These are phyloP conservation scores for Coilia nasus DNA, from an alignment of 2,797 vertebrate species.

Conservation along the genomic window DNA sequence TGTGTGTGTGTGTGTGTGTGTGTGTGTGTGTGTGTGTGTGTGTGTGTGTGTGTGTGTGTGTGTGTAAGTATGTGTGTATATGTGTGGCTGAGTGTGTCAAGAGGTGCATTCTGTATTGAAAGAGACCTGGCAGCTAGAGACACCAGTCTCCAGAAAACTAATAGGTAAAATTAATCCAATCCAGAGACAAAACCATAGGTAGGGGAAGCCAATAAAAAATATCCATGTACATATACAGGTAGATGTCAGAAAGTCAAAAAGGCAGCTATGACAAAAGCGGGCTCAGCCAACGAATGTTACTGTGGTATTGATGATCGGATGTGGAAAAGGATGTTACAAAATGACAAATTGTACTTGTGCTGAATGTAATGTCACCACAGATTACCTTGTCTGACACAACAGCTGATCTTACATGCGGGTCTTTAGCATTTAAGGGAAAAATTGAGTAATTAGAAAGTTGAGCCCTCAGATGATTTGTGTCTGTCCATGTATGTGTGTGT, in stretches of 20 bases:
- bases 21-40: slow-evolving; percentile 50
- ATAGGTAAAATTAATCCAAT: slow-evolving; percentile 6
- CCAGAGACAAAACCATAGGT: slow-evolving; percentile 20
- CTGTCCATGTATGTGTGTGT: slow-evolving; percentile 27
- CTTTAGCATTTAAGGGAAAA: neutral
- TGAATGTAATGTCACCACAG: slow-evolving; percentile 77
- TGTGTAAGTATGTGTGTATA: slow-evolving; percentile 33
- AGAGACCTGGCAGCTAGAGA: slow-evolving; percentile 70
- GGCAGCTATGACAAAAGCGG: slow-evolving; percentile 53
- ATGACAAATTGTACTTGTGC: slow-evolving; percentile 34
- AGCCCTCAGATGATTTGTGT: slow-evolving; percentile 39
- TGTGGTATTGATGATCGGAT: neutral
- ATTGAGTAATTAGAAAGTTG: neutral
- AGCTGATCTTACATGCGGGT: neutral
- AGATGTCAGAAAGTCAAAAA: slow-evolving; percentile 47
- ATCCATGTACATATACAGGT: slow-evolving; percentile 21
- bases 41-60: slow-evolving; percentile 48
- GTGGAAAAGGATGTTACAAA: neutral
- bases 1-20: slow-evolving; percentile 48
- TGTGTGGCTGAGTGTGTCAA: slow-evolving; percentile 40
- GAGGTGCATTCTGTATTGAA: slow-evolving; percentile 44
- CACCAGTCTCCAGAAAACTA: slow-evolving; percentile 42
- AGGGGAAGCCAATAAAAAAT: slow-evolving; percentile 35
- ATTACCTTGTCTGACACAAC: slow-evolving; percentile 66
- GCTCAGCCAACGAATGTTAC: slow-evolving; percentile 9